Percentiles rank a stretch among this genome's conserved stretches.
These are phyloP conservation scores for Capreolus pygargus DNA, from an alignment of 2,113 vertebrate genomes.

Conservation along the genomic window DNA sequence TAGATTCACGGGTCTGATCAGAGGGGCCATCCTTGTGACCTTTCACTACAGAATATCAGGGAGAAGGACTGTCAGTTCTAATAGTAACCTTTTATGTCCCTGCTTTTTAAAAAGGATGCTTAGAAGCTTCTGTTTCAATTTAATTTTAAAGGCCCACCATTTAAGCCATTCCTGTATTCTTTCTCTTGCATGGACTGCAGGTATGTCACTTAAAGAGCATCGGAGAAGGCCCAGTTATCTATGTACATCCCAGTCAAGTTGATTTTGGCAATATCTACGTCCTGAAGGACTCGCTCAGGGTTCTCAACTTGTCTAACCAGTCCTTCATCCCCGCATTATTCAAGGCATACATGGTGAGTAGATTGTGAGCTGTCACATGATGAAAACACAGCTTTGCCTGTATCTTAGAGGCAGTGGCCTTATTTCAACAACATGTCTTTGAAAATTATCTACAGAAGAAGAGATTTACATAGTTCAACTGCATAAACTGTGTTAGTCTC, in stretches of 20 bases:
- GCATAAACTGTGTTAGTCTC: not conserved
- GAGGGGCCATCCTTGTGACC: not conserved
- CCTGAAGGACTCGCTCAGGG: slow-evolving; percentile 79
- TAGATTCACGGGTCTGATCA: not conserved
- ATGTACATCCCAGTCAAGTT: slow-evolving; percentile 74
- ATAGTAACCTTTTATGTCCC: not conserved
- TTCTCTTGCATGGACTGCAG: slow-evolving; percentile 74
- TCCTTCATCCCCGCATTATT: slow-evolving; percentile 84
- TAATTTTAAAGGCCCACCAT: not conserved
- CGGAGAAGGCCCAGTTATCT: slow-evolving; percentile 86
- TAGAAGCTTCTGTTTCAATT: not conserved
- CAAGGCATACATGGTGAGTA: slow-evolving; percentile 82
- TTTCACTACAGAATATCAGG: not conserved
- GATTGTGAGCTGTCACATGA: not conserved
- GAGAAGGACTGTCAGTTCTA: not conserved
- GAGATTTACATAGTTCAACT: not conserved
- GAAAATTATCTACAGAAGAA: not conserved
- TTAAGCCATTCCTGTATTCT: not conserved
- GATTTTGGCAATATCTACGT: slow-evolving; percentile 87
- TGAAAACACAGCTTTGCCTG: not conserved
- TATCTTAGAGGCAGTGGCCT: not conserved
- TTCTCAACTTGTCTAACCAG: slow-evolving; percentile 84
- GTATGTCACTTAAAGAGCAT: slow-evolving; percentile 75
- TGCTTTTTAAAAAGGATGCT: not conserved
- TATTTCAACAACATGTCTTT: not conserved